A percentile compares a stretch with the other conserved stretches of the same genome.
Evolutionary conservation across 2,113 vertebrate genomes (phyloP).

Genomic region (Oreocharis arfaki): DNA sequence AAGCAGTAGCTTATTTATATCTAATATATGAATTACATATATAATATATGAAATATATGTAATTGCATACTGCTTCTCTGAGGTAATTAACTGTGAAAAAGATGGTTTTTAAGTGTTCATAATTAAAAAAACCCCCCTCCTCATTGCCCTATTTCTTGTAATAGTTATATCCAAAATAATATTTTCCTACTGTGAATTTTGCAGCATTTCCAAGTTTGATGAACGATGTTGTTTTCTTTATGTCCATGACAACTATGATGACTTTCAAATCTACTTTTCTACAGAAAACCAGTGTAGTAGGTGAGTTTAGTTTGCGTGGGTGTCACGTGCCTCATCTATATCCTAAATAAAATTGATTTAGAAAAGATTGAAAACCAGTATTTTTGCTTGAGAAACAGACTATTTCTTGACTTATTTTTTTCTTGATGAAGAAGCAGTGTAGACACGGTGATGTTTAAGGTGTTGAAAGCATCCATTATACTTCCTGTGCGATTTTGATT

Average conservation of each 20-base stretch:
- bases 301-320: conserved; percentile 68
- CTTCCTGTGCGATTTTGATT: not conserved
- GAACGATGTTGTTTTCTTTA: conserved; percentile 96
- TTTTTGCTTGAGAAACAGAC: not conserved
- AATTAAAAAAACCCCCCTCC: not conserved
- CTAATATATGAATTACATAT: too few relatives aligned
- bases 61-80: not conserved
- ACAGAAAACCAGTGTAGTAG: conserved; percentile 88
- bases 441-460: not conserved
- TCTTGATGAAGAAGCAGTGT: not conserved
- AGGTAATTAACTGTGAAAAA: not conserved
- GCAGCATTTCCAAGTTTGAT: conserved; percentile 92
- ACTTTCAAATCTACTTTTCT: conserved; percentile 98
- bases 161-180: not conserved
- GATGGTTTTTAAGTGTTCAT: not conserved
- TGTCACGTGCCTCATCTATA: not conserved
- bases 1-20: not conserved
- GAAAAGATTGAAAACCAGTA: not conserved
- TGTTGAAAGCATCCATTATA: not conserved
- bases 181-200: conserved; percentile 34
- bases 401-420: not conserved
- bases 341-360: not conserved
- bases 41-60: too few relatives aligned
- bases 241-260: conserved; percentile 90
- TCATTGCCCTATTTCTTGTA: not conserved